Conservation (phyloP, 2,888 invertebrate species). For the Eristalis tenax region DNA sequence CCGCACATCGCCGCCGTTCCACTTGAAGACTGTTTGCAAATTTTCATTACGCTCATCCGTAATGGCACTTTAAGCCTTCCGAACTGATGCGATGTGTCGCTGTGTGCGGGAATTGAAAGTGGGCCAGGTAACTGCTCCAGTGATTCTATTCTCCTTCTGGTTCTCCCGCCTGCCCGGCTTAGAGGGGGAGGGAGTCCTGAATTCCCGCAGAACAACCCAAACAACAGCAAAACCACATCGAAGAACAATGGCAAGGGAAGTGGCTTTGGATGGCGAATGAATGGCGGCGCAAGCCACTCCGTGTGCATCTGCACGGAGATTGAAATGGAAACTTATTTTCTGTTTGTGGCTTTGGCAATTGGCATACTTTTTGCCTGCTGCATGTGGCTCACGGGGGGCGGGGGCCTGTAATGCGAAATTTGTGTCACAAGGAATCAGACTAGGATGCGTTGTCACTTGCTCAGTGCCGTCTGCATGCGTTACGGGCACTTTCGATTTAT, state of each 20-base stretch:
- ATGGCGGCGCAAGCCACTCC: slow-evolving; percentile 6
- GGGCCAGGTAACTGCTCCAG: slow-evolving; percentile 55
- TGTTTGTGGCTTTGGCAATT: slow-evolving; percentile 38
- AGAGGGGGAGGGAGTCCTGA: slow-evolving; percentile 23
- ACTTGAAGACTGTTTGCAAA: slow-evolving; percentile 52
- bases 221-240: neutral
- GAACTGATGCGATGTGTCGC: neutral
- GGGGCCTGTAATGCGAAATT: slow-evolving; percentile 37
- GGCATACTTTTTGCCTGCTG: slow-evolving; percentile 21
- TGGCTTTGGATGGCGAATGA: neutral
- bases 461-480: neutral
- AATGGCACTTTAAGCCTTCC: slow-evolving; percentile 63
- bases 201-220: neutral
- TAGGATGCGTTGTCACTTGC: neutral
- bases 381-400: slow-evolving; percentile 16
- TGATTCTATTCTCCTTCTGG: slow-evolving; percentile 33
- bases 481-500: neutral
- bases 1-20: neutral
- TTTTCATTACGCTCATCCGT: slow-evolving; percentile 66
- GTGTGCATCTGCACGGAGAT: neutral
- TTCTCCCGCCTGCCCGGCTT: neutral
- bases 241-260: slow-evolving; percentile 11
- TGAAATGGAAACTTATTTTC: slow-evolving; percentile 40
- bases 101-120: slow-evolving; percentile 27
- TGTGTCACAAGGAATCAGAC: slow-evolving; percentile 28